These are phyloP conservation scores for Myathropa florea DNA, from an alignment of 2,888 invertebrate species.

Conservation along the genomic window DNA sequence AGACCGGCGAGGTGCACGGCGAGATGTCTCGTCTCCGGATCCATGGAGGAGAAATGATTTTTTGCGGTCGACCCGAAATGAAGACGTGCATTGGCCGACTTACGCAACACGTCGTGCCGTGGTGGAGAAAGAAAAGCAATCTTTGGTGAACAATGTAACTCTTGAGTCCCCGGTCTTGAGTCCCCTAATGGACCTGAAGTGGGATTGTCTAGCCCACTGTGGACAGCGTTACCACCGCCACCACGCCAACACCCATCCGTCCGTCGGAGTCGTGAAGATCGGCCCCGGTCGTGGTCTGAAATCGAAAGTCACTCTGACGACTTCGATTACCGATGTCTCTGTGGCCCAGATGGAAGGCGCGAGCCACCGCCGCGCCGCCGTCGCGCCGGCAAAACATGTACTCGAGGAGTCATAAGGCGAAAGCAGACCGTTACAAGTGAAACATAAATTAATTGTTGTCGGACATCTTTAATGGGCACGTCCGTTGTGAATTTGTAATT, in stretches of 20 bases:
- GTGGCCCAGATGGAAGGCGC: neutral
- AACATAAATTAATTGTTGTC: slow-evolving; percentile 57
- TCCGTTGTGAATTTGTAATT: slow-evolving; percentile 4
- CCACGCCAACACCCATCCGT: neutral
- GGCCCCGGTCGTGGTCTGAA: slow-evolving; percentile 9
- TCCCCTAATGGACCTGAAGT: slow-evolving; percentile 43
- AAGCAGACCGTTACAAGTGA: slow-evolving; percentile 33
- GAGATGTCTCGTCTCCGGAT: slow-evolving; percentile 9
- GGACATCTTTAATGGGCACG: slow-evolving; percentile 22
- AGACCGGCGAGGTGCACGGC: neutral
- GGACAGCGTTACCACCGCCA: neutral
- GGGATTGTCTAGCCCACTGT: slow-evolving; percentile 36
- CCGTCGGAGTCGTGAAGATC: slow-evolving; percentile 2
- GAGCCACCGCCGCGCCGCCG: neutral
- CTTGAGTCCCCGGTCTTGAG: slow-evolving; percentile 10
- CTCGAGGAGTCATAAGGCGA: slow-evolving; percentile 32
- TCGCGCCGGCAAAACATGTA: neutral
- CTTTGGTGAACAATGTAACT: slow-evolving; percentile 16
- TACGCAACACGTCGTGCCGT: slow-evolving; percentile 30
- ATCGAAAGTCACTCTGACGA: slow-evolving; percentile 31
- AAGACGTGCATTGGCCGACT: slow-evolving; percentile 23
- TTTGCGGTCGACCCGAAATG: slow-evolving; percentile 5
- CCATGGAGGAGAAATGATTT: slow-evolving; percentile 29
- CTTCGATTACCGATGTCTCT: neutral
- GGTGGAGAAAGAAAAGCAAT: slow-evolving; percentile 15